These are phyloP conservation scores for Spatulosminthurus flaviceps DNA, from an alignment of 2,888 invertebrate genomes.

Conservation along the genomic window DNA sequence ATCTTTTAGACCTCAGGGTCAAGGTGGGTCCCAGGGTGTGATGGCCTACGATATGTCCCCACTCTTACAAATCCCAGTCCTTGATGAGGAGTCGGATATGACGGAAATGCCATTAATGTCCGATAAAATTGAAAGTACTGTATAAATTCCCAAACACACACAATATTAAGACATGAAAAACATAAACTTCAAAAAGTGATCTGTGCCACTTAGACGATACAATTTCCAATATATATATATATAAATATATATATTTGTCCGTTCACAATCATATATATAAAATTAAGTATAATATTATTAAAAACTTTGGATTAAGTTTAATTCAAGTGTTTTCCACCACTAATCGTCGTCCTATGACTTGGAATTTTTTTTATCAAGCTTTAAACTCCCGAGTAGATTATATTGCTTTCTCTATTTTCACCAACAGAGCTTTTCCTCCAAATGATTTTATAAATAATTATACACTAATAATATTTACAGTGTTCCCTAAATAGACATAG, in stretches of 20 bases:
- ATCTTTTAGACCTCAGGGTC: conserved; percentile 56
- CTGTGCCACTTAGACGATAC: background rate
- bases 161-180: no score
- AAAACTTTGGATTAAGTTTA: background rate
- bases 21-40: conserved; percentile 52
- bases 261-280: conserved; percentile 4
- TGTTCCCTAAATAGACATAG: no score
- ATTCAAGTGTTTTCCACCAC: no score
- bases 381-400: no score
- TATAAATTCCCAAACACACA: conserved; percentile 58
- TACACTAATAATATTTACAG: no score
- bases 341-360: no score
- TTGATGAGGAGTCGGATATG: conserved; percentile 62
- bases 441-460: no score
- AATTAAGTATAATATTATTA: background rate
- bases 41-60: conserved; percentile 61
- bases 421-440: no score
- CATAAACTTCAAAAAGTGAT: background rate
- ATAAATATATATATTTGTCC: background rate
- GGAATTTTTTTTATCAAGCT: no score
- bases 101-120: conserved; percentile 62
- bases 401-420: no score
- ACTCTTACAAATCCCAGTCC: conserved; percentile 60
- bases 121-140: conserved; percentile 64
- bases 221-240: background rate